phyloP scores from a whole-genome alignment of 92 coral and sea anemone species.

The Paramuricea clavata region DNA sequence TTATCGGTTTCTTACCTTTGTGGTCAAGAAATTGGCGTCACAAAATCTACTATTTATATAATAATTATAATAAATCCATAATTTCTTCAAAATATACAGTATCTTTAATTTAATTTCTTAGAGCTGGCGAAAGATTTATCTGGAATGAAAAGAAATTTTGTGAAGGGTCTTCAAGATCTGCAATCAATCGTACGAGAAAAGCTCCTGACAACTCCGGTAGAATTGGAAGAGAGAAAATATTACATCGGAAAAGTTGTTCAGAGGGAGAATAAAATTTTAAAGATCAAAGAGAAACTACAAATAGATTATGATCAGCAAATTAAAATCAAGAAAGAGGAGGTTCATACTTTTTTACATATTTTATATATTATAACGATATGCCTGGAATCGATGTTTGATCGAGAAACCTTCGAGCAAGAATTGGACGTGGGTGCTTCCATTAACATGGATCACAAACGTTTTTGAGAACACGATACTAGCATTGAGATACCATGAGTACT shows the following conservation, averaged over 20 bases:
- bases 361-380: no score
- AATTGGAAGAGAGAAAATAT: slow-evolving; percentile 72
- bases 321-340: slow-evolving; percentile 84
- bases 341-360: no score
- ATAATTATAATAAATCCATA: no score
- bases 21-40: no score
- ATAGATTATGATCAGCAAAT: slow-evolving; percentile 74
- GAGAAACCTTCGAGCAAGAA: no score
- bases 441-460: no score
- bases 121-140: background rate
- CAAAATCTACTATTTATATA: no score
- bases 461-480: no score
- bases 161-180: slow-evolving; percentile 70
- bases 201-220: slow-evolving; percentile 84
- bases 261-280: slow-evolving; percentile 83
- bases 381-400: no score
- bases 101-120: background rate
- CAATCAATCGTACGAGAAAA: slow-evolving; percentile 78
- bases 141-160: slow-evolving; percentile 56
- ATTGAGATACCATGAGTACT: no score
- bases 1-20: no score
- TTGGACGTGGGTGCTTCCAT: no score
- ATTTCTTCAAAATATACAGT: background rate
- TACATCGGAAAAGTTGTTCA: slow-evolving; percentile 77
- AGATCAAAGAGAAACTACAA: slow-evolving; percentile 76